Percentiles rank a stretch among this genome's conserved stretches.
phyloP scores from a whole-genome alignment of 1,140 invertebrate species.

The Conus ventricosus region DNA sequence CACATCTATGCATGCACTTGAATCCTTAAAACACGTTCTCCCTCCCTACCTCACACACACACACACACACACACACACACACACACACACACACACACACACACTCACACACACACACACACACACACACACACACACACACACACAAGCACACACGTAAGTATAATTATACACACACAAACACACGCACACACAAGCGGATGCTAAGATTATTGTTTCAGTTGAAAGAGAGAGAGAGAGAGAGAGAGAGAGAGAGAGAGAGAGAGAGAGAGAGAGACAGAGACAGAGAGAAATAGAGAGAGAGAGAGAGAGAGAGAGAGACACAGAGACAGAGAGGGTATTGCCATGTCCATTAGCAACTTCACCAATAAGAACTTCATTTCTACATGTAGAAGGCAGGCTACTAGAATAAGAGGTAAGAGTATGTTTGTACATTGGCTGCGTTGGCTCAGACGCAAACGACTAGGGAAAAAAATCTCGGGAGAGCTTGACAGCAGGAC shows the following conservation, averaged over 20 bases:
- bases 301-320: not conserved
- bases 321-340: not conserved
- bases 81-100: constrained; percentile 5
- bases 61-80: not conserved
- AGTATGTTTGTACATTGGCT: too few species aligned
- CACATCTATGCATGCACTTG: too few species aligned
- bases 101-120: not conserved
- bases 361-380: too few species aligned
- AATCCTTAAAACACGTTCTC: too few species aligned
- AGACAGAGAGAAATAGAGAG: not conserved
- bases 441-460: too few species aligned
- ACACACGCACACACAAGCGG: not conserved
- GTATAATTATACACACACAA: not conserved
- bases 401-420: too few species aligned
- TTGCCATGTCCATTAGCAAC: too few species aligned
- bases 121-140: not conserved
- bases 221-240: constrained; percentile 7
- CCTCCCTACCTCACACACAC: not conserved
- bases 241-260: constrained; percentile 29
- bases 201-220: too few species aligned
- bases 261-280: constrained; percentile 22
- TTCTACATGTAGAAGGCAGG: too few species aligned
- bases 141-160: not conserved
- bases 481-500: too few species aligned
- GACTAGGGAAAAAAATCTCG: too few species aligned